Percentiles rank a stretch among this genome's conserved stretches.
Conservation (phyloP, 2,113 vertebrate genomes). For the Neogale vison region DNA sequence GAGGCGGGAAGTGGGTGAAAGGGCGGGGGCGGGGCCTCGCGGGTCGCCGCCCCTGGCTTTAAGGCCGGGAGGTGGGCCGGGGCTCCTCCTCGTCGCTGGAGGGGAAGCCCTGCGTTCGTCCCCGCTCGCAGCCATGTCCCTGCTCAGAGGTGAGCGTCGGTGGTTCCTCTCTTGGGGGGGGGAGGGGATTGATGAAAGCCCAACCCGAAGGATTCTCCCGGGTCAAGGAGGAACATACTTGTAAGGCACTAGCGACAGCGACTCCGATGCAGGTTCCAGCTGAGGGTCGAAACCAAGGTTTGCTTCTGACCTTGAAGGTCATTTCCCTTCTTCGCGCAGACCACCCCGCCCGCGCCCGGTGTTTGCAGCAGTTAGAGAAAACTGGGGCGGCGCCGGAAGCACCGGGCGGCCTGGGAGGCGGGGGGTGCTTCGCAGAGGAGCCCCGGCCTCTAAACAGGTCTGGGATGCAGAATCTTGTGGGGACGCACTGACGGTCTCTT, state of each 20-base stretch:
- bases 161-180: too few relatives aligned
- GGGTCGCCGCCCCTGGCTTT: accelerated
- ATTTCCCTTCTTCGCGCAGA: not conserved
- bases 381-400: accelerated
- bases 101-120: accelerated
- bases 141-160: conserved; percentile 81
- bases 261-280: not conserved
- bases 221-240: not conserved
- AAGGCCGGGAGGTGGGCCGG: accelerated
- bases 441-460: not conserved
- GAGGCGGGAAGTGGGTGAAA: not conserved
- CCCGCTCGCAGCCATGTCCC: conserved; percentile 59
- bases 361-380: not conserved
- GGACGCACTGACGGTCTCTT: not conserved
- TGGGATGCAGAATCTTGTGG: not conserved
- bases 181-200: not conserved
- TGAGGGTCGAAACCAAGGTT: not conserved
- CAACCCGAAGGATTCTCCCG: not conserved
- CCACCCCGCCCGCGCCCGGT: not conserved
- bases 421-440: accelerated
- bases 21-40: not conserved
- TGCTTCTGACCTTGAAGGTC: conserved; percentile 5
- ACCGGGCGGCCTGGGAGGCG: not conserved
- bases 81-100: accelerated
- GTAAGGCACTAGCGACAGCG: not conserved